These are phyloP conservation scores for Drosophila pandora DNA, from an alignment of 1,140 invertebrate genomes.

Conservation along the genomic window DNA sequence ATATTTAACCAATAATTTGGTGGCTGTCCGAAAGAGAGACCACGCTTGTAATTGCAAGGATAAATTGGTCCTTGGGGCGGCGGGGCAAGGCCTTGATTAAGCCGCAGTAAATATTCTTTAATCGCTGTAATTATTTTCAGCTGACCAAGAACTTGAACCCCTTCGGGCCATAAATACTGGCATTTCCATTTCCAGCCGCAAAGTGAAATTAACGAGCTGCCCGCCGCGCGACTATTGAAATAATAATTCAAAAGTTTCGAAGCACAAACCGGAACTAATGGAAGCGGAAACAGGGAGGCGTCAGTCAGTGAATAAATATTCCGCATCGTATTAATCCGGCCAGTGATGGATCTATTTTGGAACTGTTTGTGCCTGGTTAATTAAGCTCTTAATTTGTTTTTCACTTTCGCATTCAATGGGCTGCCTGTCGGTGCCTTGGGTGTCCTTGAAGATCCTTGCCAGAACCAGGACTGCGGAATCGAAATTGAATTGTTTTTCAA, in stretches of 20 bases:
- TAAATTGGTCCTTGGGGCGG: constrained; percentile 3
- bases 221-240: constrained; percentile 11
- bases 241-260: constrained; percentile 35
- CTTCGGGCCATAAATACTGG: constrained; percentile 7
- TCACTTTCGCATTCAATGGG: constrained; percentile 10
- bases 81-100: neutral
- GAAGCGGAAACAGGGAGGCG: neutral
- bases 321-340: constrained; percentile 5
- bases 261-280: constrained; percentile 13
- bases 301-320: constrained; percentile 15
- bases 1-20: constrained; percentile 19
- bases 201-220: constrained; percentile 35
- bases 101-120: constrained; percentile 16
- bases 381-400: constrained; percentile 32
- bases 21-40: constrained; percentile 1
- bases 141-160: constrained; percentile 15
- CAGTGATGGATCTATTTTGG: constrained; percentile 20
- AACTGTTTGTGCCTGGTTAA: constrained; percentile 10
- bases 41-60: constrained; percentile 9
- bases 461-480: neutral
- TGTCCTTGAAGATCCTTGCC: constrained; percentile 3
- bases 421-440: constrained; percentile 1
- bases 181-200: constrained; percentile 14
- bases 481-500: constrained; percentile 11
- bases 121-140: constrained; percentile 31